Evolutionary conservation across 2,888 invertebrate species (phyloP), one percentile per base, ranked within the genome.

Genomic region (Parnassius glacialis): DNA sequence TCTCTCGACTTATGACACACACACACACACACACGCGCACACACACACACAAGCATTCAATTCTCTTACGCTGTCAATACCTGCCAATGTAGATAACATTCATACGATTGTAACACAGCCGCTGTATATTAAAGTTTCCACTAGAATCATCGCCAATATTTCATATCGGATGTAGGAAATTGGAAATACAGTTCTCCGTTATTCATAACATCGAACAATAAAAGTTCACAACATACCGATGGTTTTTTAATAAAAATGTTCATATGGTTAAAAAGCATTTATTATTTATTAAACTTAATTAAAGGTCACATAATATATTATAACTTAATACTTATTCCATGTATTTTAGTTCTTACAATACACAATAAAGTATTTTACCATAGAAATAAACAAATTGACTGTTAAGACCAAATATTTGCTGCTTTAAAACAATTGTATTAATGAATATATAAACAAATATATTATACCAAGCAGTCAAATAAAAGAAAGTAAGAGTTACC

Each of bases 211-310:
- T 55, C 44, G 55, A 2, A 20, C 12, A 45, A 55, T 44, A 44
- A 44, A 44, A 44, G 0, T 44, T 44, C 44, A 11, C n/a, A 34
- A n/a, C 34, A 12, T 16, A 51, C 11, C n/a, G 41, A 51, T 11
- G 11, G 34, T 3, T 9, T 5, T 52, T 52, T 11, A 52, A 52
- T 50, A 43, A 57, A 57, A 20, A 10, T 3, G 7, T 2, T 16
- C 10, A 3, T 12, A 41, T 2, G 13, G 48, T 57, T 50, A 41
- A 57, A 57, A 42, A 43, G 41, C 42, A 50, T 50, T 50, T n/a
- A 34, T 48, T 34, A 56, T 55, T 16, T 43, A 16, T 16, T 57
- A 57, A 48, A 48, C 48, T 57, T 57, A 57, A 9, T 57, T 57
- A 57, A n/a, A 12, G 11, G 10, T 55, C 20, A 45, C 43, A 43